These are phyloP conservation scores for Papilio gigon DNA, from an alignment of 2,888 invertebrate species.

Conservation along the genomic window DNA sequence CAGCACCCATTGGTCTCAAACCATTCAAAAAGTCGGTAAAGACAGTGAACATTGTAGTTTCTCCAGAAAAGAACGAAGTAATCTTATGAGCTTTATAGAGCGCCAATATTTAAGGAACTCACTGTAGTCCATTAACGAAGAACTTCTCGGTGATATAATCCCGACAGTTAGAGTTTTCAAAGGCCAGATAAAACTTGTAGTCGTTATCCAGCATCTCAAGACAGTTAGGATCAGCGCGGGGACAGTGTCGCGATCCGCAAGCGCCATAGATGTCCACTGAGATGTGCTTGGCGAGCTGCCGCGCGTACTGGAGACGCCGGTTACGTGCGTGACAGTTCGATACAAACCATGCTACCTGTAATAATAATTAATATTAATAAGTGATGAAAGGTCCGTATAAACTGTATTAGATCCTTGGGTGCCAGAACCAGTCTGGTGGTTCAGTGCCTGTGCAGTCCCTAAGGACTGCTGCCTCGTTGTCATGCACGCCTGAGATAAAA, in stretches of 20 bases:
- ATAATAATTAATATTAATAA: neutral
- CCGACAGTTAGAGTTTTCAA: slow-evolving; percentile 97
- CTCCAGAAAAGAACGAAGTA: too few relatives aligned
- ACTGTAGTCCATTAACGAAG: slow-evolving; percentile 96
- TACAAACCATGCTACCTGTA: slow-evolving; percentile 96
- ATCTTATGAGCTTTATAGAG: too few relatives aligned
- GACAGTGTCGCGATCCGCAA: slow-evolving; percentile 93
- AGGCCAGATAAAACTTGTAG: slow-evolving; percentile 98
- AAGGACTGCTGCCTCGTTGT: too few relatives aligned
- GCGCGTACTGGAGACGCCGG: slow-evolving; percentile 92
- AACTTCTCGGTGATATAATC: slow-evolving; percentile 99
- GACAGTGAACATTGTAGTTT: too few relatives aligned
- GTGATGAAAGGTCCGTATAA: neutral
- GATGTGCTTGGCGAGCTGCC: slow-evolving; percentile 92
- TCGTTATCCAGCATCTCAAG: slow-evolving; percentile 94
- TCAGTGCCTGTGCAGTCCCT: too few relatives aligned
- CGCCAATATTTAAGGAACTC: too few relatives aligned
- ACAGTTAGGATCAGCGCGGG: slow-evolving; percentile 91
- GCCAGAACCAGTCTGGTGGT: too few relatives aligned
- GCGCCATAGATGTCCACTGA: slow-evolving; percentile 95
- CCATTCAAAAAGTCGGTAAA: too few relatives aligned
- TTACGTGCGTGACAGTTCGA: slow-evolving; percentile 98
- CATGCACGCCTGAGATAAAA: too few relatives aligned
- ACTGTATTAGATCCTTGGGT: too few relatives aligned
- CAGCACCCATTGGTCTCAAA: too few relatives aligned